Conservation (phyloP, 2,113 vertebrate genomes). For the Cyprinodon tularosa region DNA sequence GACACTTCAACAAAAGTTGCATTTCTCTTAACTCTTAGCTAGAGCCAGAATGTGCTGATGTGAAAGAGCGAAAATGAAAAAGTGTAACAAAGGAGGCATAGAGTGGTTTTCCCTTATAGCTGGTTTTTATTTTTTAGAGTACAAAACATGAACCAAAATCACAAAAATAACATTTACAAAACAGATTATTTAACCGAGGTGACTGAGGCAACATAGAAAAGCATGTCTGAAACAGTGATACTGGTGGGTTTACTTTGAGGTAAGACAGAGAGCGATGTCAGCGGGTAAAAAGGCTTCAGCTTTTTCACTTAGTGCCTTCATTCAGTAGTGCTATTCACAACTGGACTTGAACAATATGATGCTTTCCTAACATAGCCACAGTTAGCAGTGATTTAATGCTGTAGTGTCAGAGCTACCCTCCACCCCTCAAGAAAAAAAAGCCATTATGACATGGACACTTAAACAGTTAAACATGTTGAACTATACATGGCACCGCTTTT, state of each 20-base stretch:
- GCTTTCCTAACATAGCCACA: conserved; percentile 54
- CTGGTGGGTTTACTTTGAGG: conserved; percentile 70
- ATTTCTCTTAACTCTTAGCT: no score
- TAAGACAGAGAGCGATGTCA: conserved; percentile 67
- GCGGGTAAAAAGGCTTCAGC: conserved; percentile 56
- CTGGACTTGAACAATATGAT: conserved; percentile 42
- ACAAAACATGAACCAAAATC: conserved; percentile 81
- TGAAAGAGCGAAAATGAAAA: no score
- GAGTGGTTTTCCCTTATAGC: conserved; percentile 43
- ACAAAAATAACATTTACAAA: conserved; percentile 82
- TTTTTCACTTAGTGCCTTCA: conserved; percentile 62
- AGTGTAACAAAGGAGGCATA: neutral
- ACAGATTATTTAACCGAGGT: conserved; percentile 78
- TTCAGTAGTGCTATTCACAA: conserved; percentile 74
- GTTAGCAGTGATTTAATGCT: conserved; percentile 60
- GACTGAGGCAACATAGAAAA: conserved; percentile 77
- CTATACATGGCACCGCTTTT: conserved; percentile 54
- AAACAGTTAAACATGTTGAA: conserved; percentile 54
- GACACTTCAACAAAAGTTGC: no score
- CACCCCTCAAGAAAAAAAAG: conserved; percentile 32
- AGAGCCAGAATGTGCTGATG: no score
- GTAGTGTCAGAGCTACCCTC: conserved; percentile 52
- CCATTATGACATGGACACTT: conserved; percentile 39
- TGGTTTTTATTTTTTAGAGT: conserved; percentile 81
- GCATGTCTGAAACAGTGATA: conserved; percentile 73